phyloP scores from a whole-genome alignment of 2,113 vertebrate genomes.

The Plecotus auritus region DNA sequence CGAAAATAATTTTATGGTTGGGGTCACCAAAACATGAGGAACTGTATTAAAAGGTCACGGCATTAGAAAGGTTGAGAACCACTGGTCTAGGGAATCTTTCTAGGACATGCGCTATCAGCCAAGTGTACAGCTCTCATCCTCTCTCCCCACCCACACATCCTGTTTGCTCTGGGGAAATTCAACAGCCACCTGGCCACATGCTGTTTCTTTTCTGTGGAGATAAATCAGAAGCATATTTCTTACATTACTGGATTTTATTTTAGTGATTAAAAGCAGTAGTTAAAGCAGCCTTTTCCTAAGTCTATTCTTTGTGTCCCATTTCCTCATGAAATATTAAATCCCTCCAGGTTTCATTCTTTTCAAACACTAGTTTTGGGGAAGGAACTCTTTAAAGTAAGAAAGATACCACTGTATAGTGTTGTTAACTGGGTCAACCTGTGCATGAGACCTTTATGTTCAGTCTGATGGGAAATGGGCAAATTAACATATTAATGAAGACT shows the following conservation, averaged over 20 bases:
- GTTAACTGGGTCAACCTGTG: conserved; percentile 40
- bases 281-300: background rate
- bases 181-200: too few species aligned
- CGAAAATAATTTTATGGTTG: too few species aligned
- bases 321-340: background rate
- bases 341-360: background rate
- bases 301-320: background rate
- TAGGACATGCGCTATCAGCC: too few species aligned
- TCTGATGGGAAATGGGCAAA: background rate
- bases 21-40: too few species aligned
- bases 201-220: too few species aligned
- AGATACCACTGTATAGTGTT: background rate
- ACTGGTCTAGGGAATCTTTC: too few species aligned
- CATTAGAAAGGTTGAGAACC: too few species aligned
- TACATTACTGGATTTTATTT: conserved; percentile 19
- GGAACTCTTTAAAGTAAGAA: background rate
- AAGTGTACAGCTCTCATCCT: too few species aligned
- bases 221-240: too few species aligned
- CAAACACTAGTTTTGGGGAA: background rate
- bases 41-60: too few species aligned
- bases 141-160: too few species aligned
- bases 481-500: conserved; percentile 63
- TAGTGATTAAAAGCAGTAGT: conserved; percentile 6
- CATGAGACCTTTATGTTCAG: background rate
- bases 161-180: too few species aligned